A percentile compares a stretch with the other conserved stretches of the same genome.
Evolutionary conservation across 2,113 vertebrate genomes (phyloP).

Genomic region (Myrmecobius fasciatus): DNA sequence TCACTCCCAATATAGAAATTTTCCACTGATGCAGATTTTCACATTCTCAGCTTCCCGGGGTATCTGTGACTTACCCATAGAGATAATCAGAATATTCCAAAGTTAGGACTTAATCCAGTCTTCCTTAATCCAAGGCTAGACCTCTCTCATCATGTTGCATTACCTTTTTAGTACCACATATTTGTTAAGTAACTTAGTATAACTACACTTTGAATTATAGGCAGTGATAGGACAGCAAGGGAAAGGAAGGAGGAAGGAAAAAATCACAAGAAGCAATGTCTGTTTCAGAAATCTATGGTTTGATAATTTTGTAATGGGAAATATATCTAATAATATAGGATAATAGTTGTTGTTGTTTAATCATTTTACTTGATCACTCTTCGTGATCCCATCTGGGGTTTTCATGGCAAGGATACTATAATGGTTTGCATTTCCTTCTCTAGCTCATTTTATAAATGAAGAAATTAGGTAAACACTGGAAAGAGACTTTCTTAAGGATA

Average conservation of each 20-base stretch:
- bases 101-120: background rate
- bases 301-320: conserved; percentile 25
- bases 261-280: background rate
- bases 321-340: conserved; percentile 23
- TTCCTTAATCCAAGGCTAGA: background rate
- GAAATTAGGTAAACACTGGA: background rate
- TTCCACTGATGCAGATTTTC: background rate
- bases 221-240: conserved; percentile 12
- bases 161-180: background rate
- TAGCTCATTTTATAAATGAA: background rate
- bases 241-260: conserved; percentile 25
- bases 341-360: background rate
- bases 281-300: background rate
- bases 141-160: background rate
- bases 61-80: background rate
- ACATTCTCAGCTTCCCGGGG: background rate
- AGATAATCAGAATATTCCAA: background rate
- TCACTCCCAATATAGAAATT: background rate
- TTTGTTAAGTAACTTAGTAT: conserved; percentile 18
- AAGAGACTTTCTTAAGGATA: background rate
- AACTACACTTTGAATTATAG: background rate
- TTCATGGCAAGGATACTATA: background rate
- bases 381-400: background rate
- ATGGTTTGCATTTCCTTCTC: background rate
- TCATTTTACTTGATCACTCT: background rate